Evolutionary conservation across 2,888 invertebrate genomes (phyloP).

Genomic region (Rotaria macrura): DNA sequence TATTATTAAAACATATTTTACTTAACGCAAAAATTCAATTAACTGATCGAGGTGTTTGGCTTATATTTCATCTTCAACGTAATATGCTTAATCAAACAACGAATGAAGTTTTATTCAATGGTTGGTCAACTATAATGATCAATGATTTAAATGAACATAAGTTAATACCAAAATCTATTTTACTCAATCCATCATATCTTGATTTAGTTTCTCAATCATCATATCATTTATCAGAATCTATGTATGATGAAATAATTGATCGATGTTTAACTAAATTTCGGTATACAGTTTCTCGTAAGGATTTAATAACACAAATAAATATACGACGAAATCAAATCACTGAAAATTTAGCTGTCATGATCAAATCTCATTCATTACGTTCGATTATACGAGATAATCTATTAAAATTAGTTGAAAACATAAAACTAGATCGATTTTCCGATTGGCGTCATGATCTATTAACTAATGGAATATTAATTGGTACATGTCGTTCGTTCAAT

Average conservation of each 20-base stretch:
- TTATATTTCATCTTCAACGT: slow-evolving; percentile 19
- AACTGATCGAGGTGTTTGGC: not conserved
- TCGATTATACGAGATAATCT: not conserved
- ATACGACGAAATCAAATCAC: slow-evolving; percentile 4
- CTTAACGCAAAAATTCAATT: not conserved
- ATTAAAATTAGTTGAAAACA: not conserved
- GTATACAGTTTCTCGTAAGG: not conserved
- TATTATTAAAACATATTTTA: slow-evolving; percentile 14
- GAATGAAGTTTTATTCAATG: slow-evolving; percentile 16
- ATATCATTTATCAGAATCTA: not conserved
- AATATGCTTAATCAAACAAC: not conserved
- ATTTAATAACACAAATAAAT: not conserved
- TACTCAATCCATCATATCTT: not conserved
- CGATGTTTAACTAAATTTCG: slow-evolving; percentile 16
- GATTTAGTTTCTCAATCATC: not conserved
- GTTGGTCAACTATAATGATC: not conserved
- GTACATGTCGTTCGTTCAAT: slow-evolving; percentile 16
- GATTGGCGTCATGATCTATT: not conserved
- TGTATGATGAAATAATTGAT: not conserved
- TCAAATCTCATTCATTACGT: not conserved
- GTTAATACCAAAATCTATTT: not conserved
- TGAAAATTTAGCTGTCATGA: not conserved
- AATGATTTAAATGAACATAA: not conserved
- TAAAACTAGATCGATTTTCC: not conserved
- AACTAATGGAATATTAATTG: not conserved